These are phyloP conservation scores for Iphiclides podalirius DNA, from an alignment of 2,888 invertebrate genomes.

Conservation along the genomic window DNA sequence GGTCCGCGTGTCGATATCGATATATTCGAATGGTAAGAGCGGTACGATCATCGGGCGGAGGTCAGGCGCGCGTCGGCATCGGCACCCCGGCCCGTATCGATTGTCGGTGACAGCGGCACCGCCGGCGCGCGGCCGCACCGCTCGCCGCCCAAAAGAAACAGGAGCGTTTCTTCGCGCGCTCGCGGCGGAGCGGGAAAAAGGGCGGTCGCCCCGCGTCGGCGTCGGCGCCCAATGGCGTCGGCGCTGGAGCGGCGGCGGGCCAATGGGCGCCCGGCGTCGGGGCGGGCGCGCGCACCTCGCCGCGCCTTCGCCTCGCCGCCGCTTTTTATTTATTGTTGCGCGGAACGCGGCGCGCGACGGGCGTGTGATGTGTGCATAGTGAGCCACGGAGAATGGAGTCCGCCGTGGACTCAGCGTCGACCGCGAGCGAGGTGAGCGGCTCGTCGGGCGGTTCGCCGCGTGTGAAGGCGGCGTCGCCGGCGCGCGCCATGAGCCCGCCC, in stretches of 20 bases:
- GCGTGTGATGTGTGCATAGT: constrained; percentile 76
- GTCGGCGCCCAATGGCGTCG: constrained; percentile 57
- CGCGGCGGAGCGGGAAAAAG: constrained; percentile 74
- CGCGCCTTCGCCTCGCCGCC: constrained; percentile 77
- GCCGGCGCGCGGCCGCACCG: constrained; percentile 65
- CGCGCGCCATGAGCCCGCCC: constrained; percentile 67
- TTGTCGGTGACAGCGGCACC: constrained; percentile 84
- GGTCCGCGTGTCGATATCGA: constrained; percentile 9
- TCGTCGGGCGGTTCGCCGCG: constrained; percentile 76
- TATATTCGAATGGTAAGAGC: constrained; percentile 22
- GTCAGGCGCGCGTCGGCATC: constrained; percentile 60
- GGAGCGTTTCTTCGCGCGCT: constrained; percentile 80
- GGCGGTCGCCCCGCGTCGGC: constrained; percentile 66
- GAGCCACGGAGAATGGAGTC: constrained; percentile 70
- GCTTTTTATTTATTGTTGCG: constrained; percentile 88
- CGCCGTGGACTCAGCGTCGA: constrained; percentile 81
- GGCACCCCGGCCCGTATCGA: constrained; percentile 83
- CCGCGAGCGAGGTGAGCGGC: constrained; percentile 77
- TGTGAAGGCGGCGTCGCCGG: constrained; percentile 72
- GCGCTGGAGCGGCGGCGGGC: constrained; percentile 48
- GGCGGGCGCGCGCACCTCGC: constrained; percentile 75
- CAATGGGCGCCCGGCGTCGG: constrained; percentile 65
- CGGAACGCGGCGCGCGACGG: constrained; percentile 84
- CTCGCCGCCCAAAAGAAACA: constrained; percentile 80
- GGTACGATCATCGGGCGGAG: constrained; percentile 25